A percentile compares a stretch with the other conserved stretches of the same genome.
These are phyloP conservation scores for Microplitis mediator DNA, from an alignment of 1,140 invertebrate species.

Conservation along the genomic window DNA sequence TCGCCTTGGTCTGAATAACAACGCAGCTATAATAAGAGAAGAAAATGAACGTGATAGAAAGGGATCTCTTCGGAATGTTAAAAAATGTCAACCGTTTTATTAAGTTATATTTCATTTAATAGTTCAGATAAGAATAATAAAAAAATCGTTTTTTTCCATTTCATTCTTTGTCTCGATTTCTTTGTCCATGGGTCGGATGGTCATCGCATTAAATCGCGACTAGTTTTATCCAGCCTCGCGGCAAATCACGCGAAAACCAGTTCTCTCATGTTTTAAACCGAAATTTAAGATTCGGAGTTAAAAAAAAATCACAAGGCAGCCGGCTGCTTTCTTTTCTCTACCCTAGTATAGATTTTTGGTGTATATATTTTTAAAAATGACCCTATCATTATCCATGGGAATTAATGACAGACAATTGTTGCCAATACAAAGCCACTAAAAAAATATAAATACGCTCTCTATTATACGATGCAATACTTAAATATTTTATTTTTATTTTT, in stretches of 20 bases:
- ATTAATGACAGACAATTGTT: conserved; percentile 21
- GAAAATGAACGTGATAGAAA: too few species aligned
- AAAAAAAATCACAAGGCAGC: background rate
- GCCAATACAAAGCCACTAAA: background rate
- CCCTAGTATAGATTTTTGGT: background rate
- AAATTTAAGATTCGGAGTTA: background rate
- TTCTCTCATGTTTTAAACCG: background rate
- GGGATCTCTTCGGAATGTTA: too few species aligned
- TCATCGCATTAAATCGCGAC: background rate
- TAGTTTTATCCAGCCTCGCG: background rate
- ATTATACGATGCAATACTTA: background rate
- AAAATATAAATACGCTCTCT: background rate
- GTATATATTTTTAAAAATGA: background rate
- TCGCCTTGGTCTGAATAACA: too few species aligned
- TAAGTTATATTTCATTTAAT: too few species aligned
- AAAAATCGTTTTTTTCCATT: too few species aligned
- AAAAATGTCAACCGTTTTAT: too few species aligned
- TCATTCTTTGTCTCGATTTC: background rate
- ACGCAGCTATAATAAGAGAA: too few species aligned
- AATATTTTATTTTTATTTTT: too few species aligned
- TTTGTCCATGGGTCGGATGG: background rate
- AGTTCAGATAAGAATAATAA: too few species aligned
- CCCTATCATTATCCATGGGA: conserved; percentile 26
- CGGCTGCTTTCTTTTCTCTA: background rate
- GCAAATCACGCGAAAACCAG: background rate